Base-by-base conservation (phyloP, 2,797 vertebrate genomes). In the Crocodylus rhombifer region DNA sequence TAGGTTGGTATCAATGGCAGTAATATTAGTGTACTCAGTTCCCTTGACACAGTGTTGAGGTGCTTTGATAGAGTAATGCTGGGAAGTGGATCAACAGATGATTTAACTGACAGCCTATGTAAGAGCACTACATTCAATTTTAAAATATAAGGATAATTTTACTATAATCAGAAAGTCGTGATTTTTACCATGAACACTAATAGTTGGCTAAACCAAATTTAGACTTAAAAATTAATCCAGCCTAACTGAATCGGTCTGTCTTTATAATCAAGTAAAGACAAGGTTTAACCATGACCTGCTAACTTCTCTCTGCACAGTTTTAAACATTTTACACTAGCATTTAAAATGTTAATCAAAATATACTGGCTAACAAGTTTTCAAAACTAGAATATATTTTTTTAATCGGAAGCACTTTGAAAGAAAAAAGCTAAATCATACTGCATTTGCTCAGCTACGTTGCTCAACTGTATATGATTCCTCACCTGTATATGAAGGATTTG, bases 261-360 rank as follows among this genome's bases (percentile, higher is more conserved):
- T 64, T 23, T 64, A 28, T 56, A 84, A 86, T 36, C 12, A 3
- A 80, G 17, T 15, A 78, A 82, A 83, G 84, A n/a, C 21, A 51
- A 71, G 64, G 30, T 0, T 69, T 85, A 74, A 2, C 61, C 42
- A 51, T 51, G 42, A 51, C 42, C 42, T 51, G 42, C 56, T 62
- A 33, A 6, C 36, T 69, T 42, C 20, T 67, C 4, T 63, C 63
- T 67, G 9, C 42, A 83, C 1, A 60, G n/a, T 2, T 10, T 0
- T 18, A 23, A 1, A 1, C 28, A 4, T 51, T 85, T 62, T 36
- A 10, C 0, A 1, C 58, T 79, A 14, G 5, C 6, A 3, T 1
- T 58, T 30, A 26, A 60, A 89, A 5, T 2, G 23, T 30, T 28
- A 90, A 26, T 75, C 80, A 16, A 69, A 60, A 63, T 36, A 55